Evolutionary conservation across 2,888 invertebrate species (phyloP).

Genomic region (Limnephilus marmoratus): DNA sequence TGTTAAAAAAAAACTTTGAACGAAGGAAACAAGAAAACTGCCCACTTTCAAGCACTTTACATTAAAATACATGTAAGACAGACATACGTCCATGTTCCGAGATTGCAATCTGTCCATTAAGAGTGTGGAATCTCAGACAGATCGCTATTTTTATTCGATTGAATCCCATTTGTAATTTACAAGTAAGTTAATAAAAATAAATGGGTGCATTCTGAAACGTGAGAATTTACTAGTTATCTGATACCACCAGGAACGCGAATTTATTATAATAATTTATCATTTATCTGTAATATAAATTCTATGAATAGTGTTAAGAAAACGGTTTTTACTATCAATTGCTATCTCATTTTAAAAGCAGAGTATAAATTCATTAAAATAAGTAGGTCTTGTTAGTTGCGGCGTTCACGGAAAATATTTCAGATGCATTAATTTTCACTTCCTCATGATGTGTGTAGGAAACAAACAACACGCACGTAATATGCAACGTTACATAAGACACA

Average conservation of each 20-base stretch:
- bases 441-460: not conserved
- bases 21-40: not conserved
- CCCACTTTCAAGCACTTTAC: not conserved
- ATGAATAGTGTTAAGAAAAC: not conserved
- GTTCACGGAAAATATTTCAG: not conserved
- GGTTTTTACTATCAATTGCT: not conserved
- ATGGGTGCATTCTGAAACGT: not conserved
- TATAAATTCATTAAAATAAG: not conserved
- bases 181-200: not conserved
- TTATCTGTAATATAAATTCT: not conserved
- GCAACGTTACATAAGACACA: not conserved
- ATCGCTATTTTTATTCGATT: not conserved
- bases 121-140: not conserved
- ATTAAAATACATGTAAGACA: not conserved
- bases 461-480: not conserved
- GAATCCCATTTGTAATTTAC: not conserved
- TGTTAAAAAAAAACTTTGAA: not conserved
- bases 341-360: not conserved
- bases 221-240: not conserved
- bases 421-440: not conserved
- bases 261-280: not conserved
- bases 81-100: not conserved
- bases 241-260: not conserved
- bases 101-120: not conserved
- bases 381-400: not conserved